phyloP scores from a whole-genome alignment of 2,797 vertebrate genomes.

The Acrocephalus scirpaceus region DNA sequence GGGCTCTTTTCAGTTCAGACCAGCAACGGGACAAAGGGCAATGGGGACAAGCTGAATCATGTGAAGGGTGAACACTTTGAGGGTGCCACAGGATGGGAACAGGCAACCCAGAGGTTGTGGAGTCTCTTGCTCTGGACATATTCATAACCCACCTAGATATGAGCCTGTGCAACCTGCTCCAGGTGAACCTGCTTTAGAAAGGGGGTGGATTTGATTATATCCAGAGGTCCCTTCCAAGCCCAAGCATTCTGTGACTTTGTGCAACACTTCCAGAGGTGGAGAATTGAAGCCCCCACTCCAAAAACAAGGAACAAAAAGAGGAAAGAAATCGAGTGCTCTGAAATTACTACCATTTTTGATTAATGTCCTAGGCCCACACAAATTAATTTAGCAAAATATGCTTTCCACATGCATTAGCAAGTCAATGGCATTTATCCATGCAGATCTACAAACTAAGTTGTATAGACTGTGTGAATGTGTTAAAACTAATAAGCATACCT shows the following conservation, averaged over 20 bases:
- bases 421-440: not conserved
- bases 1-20: not conserved
- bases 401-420: not conserved
- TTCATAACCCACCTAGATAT: not conserved
- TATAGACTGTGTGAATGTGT: not conserved
- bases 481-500: constrained; percentile 46
- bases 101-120: not conserved
- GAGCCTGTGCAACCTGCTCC: not conserved
- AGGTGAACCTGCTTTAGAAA: not conserved
- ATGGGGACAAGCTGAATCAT: not conserved
- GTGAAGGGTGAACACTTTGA: not conserved
- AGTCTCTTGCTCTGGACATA: not conserved
- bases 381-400: not conserved
- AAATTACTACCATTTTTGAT: not conserved
- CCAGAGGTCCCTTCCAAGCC: not conserved
- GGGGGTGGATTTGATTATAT: not conserved
- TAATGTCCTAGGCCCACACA: not conserved
- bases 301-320: not conserved
- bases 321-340: not conserved
- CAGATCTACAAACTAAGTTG: not conserved
- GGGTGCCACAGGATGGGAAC: not conserved
- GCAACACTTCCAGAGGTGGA: not conserved
- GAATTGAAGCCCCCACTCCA: not conserved
- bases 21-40: not conserved
- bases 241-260: not conserved